A percentile compares a stretch with the other conserved stretches of the same genome.
These are phyloP conservation scores for Drosophila atripex DNA, from an alignment of 2,888 invertebrate species.

Conservation along the genomic window DNA sequence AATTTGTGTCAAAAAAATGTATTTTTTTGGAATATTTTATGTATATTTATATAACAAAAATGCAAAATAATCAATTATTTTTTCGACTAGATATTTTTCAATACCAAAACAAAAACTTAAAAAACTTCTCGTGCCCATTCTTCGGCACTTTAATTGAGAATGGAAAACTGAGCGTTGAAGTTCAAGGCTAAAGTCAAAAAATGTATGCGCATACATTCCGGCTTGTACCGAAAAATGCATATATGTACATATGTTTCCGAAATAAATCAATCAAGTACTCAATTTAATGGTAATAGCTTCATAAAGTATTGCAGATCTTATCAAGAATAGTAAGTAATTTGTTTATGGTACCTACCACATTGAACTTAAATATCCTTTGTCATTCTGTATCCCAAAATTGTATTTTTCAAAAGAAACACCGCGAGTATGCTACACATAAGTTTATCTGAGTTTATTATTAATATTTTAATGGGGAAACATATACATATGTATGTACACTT, in stretches of 20 bases:
- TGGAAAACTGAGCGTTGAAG: too few relatives aligned
- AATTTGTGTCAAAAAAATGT: too few relatives aligned
- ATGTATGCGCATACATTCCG: conserved; percentile 1
- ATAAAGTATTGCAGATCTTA: background rate
- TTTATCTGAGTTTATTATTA: conserved; percentile 51
- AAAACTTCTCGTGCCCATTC: too few relatives aligned
- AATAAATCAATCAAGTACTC: background rate
- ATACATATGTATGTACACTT: conserved; percentile 69
- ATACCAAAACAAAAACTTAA: too few relatives aligned
- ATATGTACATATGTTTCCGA: background rate
- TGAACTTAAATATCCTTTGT: too few relatives aligned
- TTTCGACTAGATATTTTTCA: too few relatives aligned
- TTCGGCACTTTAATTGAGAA: too few relatives aligned
- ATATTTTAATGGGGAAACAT: conserved; percentile 45
- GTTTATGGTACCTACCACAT: background rate
- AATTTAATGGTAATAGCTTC: background rate
- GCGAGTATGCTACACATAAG: conserved; percentile 40
- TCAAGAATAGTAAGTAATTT: too few relatives aligned
- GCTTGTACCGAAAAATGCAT: background rate
- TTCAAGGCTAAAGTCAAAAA: background rate
- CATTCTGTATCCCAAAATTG: too few relatives aligned
- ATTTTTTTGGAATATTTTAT: too few relatives aligned
- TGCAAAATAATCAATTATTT: too few relatives aligned
- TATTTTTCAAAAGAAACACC: background rate
- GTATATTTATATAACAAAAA: too few relatives aligned